Conservation (phyloP, 2,888 invertebrate genomes). For the Hirtodrosophila duncani region DNA sequence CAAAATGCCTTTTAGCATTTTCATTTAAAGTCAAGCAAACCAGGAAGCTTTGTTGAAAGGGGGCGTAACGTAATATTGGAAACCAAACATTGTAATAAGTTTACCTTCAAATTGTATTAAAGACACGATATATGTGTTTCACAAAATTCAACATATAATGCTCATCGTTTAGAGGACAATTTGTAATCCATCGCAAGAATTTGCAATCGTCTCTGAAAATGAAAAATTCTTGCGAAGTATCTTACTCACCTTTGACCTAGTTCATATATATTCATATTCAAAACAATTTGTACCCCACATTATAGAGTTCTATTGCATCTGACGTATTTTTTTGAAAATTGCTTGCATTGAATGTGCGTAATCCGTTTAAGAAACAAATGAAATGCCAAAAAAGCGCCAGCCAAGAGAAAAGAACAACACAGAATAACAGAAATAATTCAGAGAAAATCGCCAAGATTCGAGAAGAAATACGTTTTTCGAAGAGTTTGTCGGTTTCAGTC, state of each 20-base stretch:
- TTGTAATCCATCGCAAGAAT: no score
- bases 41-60: constrained; percentile 34
- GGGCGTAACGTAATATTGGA: constrained; percentile 56
- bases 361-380: constrained; percentile 30
- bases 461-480: constrained; percentile 54
- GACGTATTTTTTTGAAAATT: constrained; percentile 63
- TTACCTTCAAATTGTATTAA: no score
- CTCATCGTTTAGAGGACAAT: no score
- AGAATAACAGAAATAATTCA: constrained; percentile 27
- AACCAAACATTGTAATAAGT: no score
- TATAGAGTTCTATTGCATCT: constrained; percentile 16
- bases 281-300: not conserved
- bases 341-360: constrained; percentile 39
- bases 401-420: constrained; percentile 39
- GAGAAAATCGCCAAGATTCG: constrained; percentile 24
- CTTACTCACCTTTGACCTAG: no score
- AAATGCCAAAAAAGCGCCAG: constrained; percentile 28
- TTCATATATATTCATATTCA: no score
- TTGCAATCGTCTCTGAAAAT: no score
- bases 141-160: no score
- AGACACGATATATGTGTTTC: no score
- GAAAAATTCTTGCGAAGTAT: no score
- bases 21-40: constrained; percentile 7
- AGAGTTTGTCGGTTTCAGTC: constrained; percentile 52
- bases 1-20: constrained; percentile 29